Conservation (phyloP, 2,113 vertebrate genomes). For the Sciurus niger region DNA sequence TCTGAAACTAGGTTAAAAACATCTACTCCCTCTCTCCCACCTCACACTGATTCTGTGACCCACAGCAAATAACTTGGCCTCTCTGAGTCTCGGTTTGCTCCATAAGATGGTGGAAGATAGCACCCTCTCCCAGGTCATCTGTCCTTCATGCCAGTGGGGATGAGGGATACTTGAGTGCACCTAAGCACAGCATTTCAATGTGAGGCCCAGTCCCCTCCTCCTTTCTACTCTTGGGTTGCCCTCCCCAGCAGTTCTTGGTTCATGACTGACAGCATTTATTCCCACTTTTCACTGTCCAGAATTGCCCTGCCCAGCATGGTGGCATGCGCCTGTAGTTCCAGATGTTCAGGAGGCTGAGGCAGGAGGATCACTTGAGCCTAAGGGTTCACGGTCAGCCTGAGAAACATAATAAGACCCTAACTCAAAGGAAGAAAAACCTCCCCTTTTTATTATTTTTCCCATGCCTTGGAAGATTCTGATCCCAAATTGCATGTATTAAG, state of each 20-base stretch:
- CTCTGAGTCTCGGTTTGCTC: not conserved
- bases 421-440: not conserved
- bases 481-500: slow-evolving; percentile 73
- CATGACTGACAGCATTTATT: not conserved
- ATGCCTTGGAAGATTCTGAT: slow-evolving; percentile 74
- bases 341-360: not conserved
- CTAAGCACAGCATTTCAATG: not conserved
- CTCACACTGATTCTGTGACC: not conserved
- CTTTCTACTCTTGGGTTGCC: not conserved
- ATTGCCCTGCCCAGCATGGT: accelerated
- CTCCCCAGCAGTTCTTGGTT: not conserved
- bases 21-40: not conserved
- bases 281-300: not conserved
- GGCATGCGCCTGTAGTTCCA: too few relatives aligned
- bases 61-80: not conserved
- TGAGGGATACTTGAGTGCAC: not conserved
- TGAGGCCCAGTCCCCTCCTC: not conserved
- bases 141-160: not conserved
- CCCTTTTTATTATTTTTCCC: slow-evolving; percentile 38
- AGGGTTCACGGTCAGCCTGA: not conserved
- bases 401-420: not conserved
- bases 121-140: not conserved
- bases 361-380: not conserved
- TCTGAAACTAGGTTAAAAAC: not conserved
- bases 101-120: not conserved